Base-by-base conservation (phyloP, 2,113 vertebrate genomes). In the Formicarius rufipectus region DNA sequence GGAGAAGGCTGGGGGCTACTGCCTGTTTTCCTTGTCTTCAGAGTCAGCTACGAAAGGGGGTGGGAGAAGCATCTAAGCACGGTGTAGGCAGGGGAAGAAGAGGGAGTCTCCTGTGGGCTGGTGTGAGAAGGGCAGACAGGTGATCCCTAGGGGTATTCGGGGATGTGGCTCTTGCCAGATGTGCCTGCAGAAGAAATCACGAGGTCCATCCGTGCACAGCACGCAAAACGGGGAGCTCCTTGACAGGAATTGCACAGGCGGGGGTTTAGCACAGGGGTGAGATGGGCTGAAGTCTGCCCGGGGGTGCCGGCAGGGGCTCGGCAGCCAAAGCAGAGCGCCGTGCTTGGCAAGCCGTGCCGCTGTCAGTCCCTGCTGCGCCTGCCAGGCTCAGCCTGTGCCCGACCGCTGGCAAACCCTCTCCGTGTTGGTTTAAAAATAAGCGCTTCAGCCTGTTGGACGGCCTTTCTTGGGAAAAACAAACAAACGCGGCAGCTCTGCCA, bases 161-260 rank as follows among this genome's bases (percentile, higher is more conserved):
- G 71, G 33, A 62, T 19, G 8, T 1, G 7, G 53, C 62, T 78
- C 21, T 6, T 22, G 50, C 69, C 84, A 94, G 86, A 78, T 49
- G 84, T 3, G 60, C 86, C 77, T 4, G 60, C 60, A 19, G 78
- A 63, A 95, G 52, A 53, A 71, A 76, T 2, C 8, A 0, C 30
- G 31, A 59, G n/a, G 31, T 22, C 31, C 40, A 1, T 10, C 47
- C 45, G 6, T 0, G 15, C 3, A 5, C 2, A 47, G 56, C 33
- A 8, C 0, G 3, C 6, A 8, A 45, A 49, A 84, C 1, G 20
- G 25, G 42, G 39, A 63, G 42, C 44, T 59, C 39, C 20, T 5
- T 25, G 18, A 50, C 1, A 12, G 35, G 53, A 28, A 63, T 8
- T 9, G n/a, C 6, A 9, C 4, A 0, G 4, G 2, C 1, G 5